These are phyloP conservation scores for Empidonax alnorum DNA, from an alignment of 2,113 vertebrate species.

Conservation along the genomic window DNA sequence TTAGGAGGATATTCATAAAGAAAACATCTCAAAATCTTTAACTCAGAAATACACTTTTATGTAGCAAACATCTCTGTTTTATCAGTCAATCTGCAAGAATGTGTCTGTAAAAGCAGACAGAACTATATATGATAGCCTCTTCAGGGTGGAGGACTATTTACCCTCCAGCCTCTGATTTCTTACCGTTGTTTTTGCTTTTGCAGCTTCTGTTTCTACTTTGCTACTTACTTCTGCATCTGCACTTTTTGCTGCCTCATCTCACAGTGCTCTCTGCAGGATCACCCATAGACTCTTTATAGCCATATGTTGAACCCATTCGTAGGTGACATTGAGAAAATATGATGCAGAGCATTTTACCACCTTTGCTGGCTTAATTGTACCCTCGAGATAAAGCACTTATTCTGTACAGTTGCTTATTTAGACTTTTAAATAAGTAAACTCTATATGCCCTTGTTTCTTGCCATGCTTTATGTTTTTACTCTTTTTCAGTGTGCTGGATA, in stretches of 20 bases:
- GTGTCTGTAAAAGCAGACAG: not conserved
- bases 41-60: not conserved
- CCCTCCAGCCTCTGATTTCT: not conserved
- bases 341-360: slow-evolving; percentile 24
- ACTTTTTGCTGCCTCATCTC: not conserved
- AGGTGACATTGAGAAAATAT: slow-evolving; percentile 26
- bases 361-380: slow-evolving; percentile 44
- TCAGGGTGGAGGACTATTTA: not conserved
- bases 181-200: not conserved
- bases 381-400: slow-evolving; percentile 17
- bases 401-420: slow-evolving; percentile 42
- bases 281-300: slow-evolving; percentile 38
- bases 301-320: slow-evolving; percentile 32
- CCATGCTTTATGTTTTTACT: not conserved
- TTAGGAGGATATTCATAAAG: not conserved
- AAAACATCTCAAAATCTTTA: slow-evolving; percentile 3
- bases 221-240: not conserved
- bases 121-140: not conserved
- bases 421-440: slow-evolving; percentile 39
- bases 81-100: not conserved
- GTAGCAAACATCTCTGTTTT: not conserved
- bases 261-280: slow-evolving; percentile 40
- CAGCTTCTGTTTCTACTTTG: not conserved
- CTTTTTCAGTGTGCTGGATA: slow-evolving; percentile 38
- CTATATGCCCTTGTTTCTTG: not conserved